Conservation (phyloP, 2,888 invertebrate genomes). For the Ypsolopha sequella region DNA sequence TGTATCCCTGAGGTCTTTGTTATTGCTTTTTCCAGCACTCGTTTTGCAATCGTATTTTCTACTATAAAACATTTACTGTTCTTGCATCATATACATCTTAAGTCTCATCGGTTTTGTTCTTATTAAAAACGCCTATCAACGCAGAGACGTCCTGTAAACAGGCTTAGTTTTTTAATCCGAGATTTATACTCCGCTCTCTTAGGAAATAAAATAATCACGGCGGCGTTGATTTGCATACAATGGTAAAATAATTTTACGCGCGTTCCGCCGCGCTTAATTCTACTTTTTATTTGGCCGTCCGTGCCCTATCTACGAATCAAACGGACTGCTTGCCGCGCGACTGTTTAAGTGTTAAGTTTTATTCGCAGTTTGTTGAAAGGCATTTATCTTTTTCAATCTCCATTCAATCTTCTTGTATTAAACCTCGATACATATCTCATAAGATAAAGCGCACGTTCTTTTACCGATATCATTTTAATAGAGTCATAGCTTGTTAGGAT, state of each 20-base stretch:
- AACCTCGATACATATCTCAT: too few species aligned
- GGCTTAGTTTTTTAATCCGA: constrained; percentile 49
- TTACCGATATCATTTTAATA: too few species aligned
- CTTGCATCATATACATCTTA: not conserved
- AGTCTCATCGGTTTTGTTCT: not conserved
- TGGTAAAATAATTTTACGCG: constrained; percentile 72
- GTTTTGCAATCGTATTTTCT: constrained; percentile 9
- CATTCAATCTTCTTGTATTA: not conserved
- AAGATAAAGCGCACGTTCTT: too few species aligned
- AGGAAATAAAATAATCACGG: constrained; percentile 71
- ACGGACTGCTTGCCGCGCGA: constrained; percentile 43
- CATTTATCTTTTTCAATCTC: not conserved
- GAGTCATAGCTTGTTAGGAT: too few species aligned
- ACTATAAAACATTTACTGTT: not conserved
- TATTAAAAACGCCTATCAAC: constrained; percentile 39
- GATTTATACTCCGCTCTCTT: constrained; percentile 65
- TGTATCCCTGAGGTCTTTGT: constrained; percentile 29
- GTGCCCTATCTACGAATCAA: constrained; percentile 69
- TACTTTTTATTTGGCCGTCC: constrained; percentile 67
- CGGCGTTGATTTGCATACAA: constrained; percentile 67
- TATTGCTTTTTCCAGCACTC: constrained; percentile 21
- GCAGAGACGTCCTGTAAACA: constrained; percentile 36
- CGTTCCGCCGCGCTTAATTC: constrained; percentile 68
- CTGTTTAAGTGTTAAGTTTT: constrained; percentile 65
- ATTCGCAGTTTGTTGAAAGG: constrained; percentile 26